Evolutionary conservation across 2,797 vertebrate species (phyloP).

Genomic region (Eidolon dupreanum): DNA sequence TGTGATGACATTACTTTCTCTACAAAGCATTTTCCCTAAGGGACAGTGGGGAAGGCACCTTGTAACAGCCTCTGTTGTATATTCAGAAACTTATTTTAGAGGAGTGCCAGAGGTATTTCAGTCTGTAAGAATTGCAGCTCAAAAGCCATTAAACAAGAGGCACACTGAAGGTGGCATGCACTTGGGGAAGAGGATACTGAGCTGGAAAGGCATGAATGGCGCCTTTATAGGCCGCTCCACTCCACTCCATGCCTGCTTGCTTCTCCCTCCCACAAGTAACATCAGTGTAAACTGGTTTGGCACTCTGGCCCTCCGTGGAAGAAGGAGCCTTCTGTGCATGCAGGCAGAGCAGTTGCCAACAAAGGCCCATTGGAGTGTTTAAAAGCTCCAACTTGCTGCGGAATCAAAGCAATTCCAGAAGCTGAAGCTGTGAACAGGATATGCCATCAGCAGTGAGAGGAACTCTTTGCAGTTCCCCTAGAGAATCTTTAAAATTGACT

Average conservation of each 20-base stretch:
- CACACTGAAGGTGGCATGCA: not conserved
- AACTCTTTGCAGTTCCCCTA: conserved; percentile 40
- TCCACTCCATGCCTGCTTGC: not conserved
- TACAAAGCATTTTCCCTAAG: conserved; percentile 76
- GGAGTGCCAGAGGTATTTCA: conserved; percentile 56
- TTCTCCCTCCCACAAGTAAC: conserved; percentile 49
- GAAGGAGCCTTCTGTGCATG: conserved; percentile 73
- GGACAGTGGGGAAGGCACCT: conserved; percentile 59
- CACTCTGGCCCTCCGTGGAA: conserved; percentile 60
- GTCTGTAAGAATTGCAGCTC: not conserved
- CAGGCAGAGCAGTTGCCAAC: conserved; percentile 61
- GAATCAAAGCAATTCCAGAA: conserved; percentile 75
- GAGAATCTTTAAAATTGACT: conserved; percentile 54
- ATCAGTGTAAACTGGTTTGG: conserved; percentile 65
- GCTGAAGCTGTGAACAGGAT: conserved; percentile 70
- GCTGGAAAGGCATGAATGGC: conserved; percentile 56
- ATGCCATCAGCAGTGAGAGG: conserved; percentile 46
- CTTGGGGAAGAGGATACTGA: not conserved
- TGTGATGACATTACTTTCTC: conserved; percentile 68
- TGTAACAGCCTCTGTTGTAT: conserved; percentile 58
- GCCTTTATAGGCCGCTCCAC: not conserved
- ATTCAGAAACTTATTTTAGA: conserved; percentile 66
- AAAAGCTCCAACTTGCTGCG: conserved; percentile 56
- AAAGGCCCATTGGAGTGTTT: conserved; percentile 68
- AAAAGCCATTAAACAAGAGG: not conserved